A percentile compares a stretch with the other conserved stretches of the same genome.
These are phyloP conservation scores for Brachypalpus laphriformis DNA, from an alignment of 2,888 invertebrate genomes.

Conservation along the genomic window DNA sequence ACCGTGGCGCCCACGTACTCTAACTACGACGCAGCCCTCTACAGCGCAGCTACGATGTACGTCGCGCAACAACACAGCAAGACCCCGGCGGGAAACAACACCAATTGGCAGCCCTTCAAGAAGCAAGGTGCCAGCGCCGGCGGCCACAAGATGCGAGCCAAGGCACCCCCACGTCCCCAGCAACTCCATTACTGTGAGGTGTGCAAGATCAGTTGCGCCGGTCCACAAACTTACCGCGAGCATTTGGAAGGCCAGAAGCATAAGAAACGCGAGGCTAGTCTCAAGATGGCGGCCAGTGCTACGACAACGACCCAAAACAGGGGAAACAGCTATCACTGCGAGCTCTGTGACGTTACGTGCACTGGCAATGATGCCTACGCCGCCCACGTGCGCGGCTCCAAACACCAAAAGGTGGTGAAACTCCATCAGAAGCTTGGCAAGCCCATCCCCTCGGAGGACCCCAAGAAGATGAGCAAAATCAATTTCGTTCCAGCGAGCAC, in stretches of 20 bases:
- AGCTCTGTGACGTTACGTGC: constrained; percentile 98
- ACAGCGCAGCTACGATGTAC: constrained; percentile 97
- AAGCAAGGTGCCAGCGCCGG: constrained; percentile 83
- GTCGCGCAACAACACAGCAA: constrained; percentile 90
- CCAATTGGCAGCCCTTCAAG: constrained; percentile 85
- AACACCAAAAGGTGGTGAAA: constrained; percentile 98
- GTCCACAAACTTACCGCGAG: constrained; percentile 96
- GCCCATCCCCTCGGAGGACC: constrained; percentile 97
- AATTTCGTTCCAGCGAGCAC: constrained; percentile 82
- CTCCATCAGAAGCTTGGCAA: constrained; percentile 98
- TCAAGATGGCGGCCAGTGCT: constrained; percentile 88
- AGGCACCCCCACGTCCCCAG: constrained; percentile 93
- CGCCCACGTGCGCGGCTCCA: constrained; percentile 98
- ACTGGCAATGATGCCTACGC: constrained; percentile 99
- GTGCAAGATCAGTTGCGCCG: constrained; percentile 98
- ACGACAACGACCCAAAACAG: constrained; percentile 86
- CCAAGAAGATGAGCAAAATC: constrained; percentile 89
- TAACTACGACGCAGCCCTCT: constrained; percentile 97
- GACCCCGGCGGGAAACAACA: constrained; percentile 75
- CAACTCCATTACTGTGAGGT: constrained; percentile 99
- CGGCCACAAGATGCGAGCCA: constrained; percentile 78
- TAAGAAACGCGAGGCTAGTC: constrained; percentile 97
- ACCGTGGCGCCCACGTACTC: constrained; percentile 89
- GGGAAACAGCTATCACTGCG: constrained; percentile 90
- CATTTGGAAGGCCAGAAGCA: constrained; percentile 99